phyloP scores from a whole-genome alignment of 2,888 invertebrate species.

The Syrista parreyssii region DNA sequence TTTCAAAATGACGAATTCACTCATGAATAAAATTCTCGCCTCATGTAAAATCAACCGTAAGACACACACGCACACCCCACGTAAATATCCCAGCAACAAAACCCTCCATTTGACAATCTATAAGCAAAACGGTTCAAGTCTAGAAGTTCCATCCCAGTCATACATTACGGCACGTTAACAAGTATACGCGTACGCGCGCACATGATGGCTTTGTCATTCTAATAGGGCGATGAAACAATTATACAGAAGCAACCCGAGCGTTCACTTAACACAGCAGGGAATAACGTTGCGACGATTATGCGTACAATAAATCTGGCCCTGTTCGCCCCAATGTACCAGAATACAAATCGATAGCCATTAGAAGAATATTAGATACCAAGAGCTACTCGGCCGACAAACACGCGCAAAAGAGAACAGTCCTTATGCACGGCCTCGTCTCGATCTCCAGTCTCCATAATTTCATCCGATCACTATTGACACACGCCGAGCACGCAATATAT shows the following conservation, averaged over 20 bases:
- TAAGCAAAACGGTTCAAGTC: background rate
- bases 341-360: background rate
- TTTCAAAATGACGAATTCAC: background rate
- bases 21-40: background rate
- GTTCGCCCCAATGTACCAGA: background rate
- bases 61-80: background rate
- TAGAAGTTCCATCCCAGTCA: background rate
- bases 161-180: background rate
- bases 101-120: background rate
- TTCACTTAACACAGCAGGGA: constrained; percentile 51
- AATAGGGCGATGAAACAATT: constrained; percentile 62
- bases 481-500: background rate
- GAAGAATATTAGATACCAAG: background rate
- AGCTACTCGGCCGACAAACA: background rate
- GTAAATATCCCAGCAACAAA: background rate
- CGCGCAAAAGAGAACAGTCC: background rate
- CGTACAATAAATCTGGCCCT: constrained; percentile 55
- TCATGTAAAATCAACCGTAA: background rate
- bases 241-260: constrained; percentile 49
- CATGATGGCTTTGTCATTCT: constrained; percentile 59
- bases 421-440: background rate
- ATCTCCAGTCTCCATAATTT: background rate
- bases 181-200: constrained; percentile 34
- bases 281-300: constrained; percentile 60
- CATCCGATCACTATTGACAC: background rate